phyloP scores from a whole-genome alignment of 2,113 vertebrate genomes.

The Saccopteryx leptura region DNA sequence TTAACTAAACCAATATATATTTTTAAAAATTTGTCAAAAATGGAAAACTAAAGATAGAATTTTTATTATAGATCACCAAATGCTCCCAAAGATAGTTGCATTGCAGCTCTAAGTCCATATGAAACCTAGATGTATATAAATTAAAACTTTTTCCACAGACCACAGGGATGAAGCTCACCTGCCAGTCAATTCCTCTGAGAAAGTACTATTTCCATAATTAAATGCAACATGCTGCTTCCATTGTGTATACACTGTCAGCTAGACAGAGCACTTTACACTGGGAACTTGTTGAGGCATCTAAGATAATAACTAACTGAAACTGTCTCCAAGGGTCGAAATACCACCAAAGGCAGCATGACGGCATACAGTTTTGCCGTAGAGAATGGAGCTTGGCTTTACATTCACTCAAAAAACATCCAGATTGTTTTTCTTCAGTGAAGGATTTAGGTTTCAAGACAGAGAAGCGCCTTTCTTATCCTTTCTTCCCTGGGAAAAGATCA shows the following conservation, averaged over 20 bases:
- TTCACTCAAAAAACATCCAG: neutral
- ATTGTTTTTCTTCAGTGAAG: neutral
- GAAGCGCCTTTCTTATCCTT: neutral
- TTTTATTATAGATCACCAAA: slow-evolving; percentile 7
- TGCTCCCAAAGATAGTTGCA: neutral
- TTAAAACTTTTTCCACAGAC: slow-evolving; percentile 5
- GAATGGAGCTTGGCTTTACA: neutral
- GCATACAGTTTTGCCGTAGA: neutral
- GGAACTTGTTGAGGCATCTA: neutral
- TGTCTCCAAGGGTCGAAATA: neutral
- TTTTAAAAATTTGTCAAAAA: neutral
- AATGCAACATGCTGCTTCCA: neutral
- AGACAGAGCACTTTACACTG: neutral
- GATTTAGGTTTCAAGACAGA: neutral
- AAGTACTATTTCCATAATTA: neutral
- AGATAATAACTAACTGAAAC: neutral
- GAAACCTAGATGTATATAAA: neutral
- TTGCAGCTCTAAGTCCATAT: neutral
- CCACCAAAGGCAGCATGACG: neutral
- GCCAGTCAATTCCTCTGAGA: neutral
- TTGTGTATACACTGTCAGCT: neutral
- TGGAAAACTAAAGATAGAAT: slow-evolving; percentile 11
- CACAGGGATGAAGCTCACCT: neutral
- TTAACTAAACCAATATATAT: neutral
- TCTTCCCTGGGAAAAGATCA: neutral